Evolutionary conservation across 2,888 invertebrate genomes (phyloP), one percentile per base, ranked within the genome.

Genomic region (Liposcelis brunnea): DNA sequence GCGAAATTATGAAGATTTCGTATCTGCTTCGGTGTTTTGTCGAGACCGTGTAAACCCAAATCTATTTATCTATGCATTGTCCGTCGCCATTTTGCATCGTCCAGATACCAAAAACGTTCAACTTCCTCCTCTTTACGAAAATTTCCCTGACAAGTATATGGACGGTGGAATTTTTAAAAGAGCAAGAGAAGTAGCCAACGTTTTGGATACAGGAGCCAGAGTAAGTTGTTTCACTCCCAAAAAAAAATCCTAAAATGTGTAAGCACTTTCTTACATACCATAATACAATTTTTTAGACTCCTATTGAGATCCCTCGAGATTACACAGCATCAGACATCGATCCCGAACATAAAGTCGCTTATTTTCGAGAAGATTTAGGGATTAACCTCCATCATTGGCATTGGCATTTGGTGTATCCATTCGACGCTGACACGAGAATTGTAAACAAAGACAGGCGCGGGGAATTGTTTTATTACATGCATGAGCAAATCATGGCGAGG

Each of bases 311-410:
- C 50, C 80, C 82, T 0, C 58, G 63, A 18, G 78, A 83, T 63
- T 84, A 77, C 59, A 82, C 86, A 0, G 86, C 84, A 0, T 73
- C 77, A 0, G 72, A 76, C 50, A 55, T 68, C 2, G 84, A 87
- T 55, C 75, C 75, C 1, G 87, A 89, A 55, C 85, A 87, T 60
- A 72, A 79, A 4, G 61, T 84, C 49, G 80, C 83, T 26, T 89
- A 87, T 63, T 87, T 82, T 71, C 73, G 86, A 34, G 87, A 87
- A 59, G 87, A 86, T 61, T 67, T 85, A 49, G 85, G 84, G 51
- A 69, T 87, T 53, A 87, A 87, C 64, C 74, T 84, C 43, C 87
- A 87, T 60, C 87, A 89, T 59, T 89, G 87, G 86, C 86, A 87
- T 59, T 87, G 86, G 87, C 87, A 89, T 61, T 69, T 87, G 52